Percentiles rank a stretch among this genome's conserved stretches.
These are phyloP conservation scores for Laterallus jamaicensis DNA, from an alignment of 2,113 vertebrate species.

Conservation along the genomic window DNA sequence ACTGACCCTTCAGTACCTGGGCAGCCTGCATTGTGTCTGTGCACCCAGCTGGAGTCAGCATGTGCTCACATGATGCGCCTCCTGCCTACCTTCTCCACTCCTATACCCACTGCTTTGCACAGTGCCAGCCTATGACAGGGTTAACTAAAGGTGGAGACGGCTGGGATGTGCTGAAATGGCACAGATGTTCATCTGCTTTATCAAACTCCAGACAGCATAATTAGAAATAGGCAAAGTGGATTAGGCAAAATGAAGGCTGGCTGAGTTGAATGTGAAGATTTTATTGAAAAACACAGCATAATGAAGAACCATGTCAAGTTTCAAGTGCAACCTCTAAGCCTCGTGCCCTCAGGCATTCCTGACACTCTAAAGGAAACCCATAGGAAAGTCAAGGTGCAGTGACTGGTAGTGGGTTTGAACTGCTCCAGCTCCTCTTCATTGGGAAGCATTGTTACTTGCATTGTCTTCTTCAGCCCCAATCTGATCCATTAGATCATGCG, in stretches of 20 bases:
- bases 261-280: not conserved
- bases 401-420: not conserved
- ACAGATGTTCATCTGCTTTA: not conserved
- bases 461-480: not conserved
- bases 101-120: not conserved
- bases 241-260: not conserved
- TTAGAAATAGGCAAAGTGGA: not conserved
- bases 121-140: not conserved
- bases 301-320: not conserved
- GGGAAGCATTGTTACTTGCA: not conserved
- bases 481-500: not conserved
- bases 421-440: not conserved
- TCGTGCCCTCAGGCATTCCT: not conserved
- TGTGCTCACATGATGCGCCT: accelerated
- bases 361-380: not conserved
- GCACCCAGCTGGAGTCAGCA: not conserved
- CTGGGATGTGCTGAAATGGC: not conserved
- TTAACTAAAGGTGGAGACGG: not conserved
- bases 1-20: not conserved
- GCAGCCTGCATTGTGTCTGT: not conserved
- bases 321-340: not conserved
- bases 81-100: not conserved
- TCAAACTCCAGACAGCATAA: not conserved
- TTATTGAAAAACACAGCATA: not conserved
- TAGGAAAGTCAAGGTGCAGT: not conserved